Percentiles rank a stretch among this genome's conserved stretches.
Evolutionary conservation across 1,140 invertebrate species (phyloP).

Genomic region (Bombus haemorrhoidalis): DNA sequence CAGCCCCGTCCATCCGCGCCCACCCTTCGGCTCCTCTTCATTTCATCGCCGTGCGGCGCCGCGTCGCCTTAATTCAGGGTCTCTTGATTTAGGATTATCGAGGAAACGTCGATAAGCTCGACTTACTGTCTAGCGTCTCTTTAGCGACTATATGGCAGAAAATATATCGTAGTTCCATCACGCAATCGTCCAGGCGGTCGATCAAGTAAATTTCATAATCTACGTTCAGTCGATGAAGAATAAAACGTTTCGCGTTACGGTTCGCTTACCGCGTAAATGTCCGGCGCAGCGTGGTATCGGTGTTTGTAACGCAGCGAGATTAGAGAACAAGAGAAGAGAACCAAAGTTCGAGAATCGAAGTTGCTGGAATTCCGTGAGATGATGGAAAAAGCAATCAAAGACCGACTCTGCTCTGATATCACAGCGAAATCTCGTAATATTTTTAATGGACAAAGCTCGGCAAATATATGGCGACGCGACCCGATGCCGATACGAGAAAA

Average conservation of each 20-base stretch:
- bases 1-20: neutral
- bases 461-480: neutral
- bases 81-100: conserved; percentile 40
- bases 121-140: neutral
- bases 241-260: too few species aligned
- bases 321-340: too few species aligned
- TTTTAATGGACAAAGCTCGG: conserved; percentile 29
- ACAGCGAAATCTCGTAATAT: conserved; percentile 24
- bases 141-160: neutral
- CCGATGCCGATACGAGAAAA: neutral
- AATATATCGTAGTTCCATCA: neutral
- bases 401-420: too few species aligned
- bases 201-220: neutral
- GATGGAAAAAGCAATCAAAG: neutral
- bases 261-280: too few species aligned
- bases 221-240: too few species aligned
- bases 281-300: too few species aligned
- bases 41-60: neutral
- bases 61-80: conserved; percentile 30
- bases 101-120: conserved; percentile 16
- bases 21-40: neutral
- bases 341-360: neutral
- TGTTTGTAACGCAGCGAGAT: neutral
- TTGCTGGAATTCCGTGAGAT: neutral
- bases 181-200: too few species aligned